Evolutionary conservation across 2,797 vertebrate species (phyloP).

Genomic region (Melanotaenia nigrans): DNA sequence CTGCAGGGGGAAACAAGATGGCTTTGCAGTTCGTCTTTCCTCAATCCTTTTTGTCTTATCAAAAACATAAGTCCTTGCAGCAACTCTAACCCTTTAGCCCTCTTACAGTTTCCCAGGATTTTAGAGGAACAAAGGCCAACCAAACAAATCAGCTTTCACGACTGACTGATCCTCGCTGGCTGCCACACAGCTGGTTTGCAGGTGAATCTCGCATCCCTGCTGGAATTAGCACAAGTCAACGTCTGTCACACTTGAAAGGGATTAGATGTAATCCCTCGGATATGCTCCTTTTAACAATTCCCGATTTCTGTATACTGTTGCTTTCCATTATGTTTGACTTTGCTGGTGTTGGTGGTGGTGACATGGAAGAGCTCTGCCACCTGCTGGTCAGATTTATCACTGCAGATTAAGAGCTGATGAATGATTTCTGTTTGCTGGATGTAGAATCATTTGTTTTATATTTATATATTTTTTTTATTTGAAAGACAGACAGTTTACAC

Average conservation of each 20-base stretch:
- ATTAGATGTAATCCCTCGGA: conserved; percentile 56
- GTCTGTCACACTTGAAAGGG: conserved; percentile 64
- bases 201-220: conserved; percentile 49
- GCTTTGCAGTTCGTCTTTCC: conserved; percentile 44
- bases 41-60: conserved; percentile 54
- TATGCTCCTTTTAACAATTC: conserved; percentile 38
- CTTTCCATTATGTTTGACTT: conserved; percentile 14
- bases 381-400: conserved; percentile 52
- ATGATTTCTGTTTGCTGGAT: neutral
- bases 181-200: conserved; percentile 34
- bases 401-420: conserved; percentile 10
- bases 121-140: conserved; percentile 44
- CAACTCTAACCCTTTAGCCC: conserved; percentile 28
- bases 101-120: conserved; percentile 22
- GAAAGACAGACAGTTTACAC: conserved; percentile 28
- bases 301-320: conserved; percentile 36
- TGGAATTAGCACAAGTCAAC: conserved; percentile 38
- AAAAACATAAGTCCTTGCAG: conserved; percentile 35
- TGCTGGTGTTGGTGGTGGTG: neutral
- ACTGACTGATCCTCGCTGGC: conserved; percentile 34
- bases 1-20: conserved; percentile 51
- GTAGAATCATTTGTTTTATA: too few species aligned
- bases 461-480: conserved; percentile 35
- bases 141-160: conserved; percentile 50
- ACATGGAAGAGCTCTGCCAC: conserved; percentile 40